Conservation (phyloP, 2,113 vertebrate species). For the Bujurquina vittata region DNA sequence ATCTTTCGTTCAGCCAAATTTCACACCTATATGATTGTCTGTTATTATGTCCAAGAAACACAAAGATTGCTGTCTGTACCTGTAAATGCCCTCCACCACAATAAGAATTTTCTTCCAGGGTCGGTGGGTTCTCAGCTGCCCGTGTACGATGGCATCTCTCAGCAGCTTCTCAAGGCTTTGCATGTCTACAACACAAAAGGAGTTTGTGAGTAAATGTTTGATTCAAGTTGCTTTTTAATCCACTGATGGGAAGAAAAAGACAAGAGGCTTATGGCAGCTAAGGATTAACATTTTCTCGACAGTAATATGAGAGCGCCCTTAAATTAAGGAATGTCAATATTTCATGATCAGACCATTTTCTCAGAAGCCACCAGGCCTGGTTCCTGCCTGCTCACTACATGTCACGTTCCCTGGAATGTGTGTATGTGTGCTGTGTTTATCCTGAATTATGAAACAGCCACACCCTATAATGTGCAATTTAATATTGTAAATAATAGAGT, state of each 20-base stretch:
- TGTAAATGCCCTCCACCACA: constrained; percentile 97
- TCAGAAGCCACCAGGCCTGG: not conserved
- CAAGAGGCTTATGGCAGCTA: not conserved
- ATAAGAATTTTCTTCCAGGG: constrained; percentile 99
- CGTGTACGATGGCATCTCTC: constrained; percentile 94
- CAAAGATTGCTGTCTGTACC: constrained; percentile 75
- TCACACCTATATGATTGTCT: not conserved
- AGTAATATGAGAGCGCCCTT: not conserved
- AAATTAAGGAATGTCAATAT: constrained; percentile 21
- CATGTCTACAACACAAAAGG: constrained; percentile 85
- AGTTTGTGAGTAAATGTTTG: not conserved
- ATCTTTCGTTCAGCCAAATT: not conserved
- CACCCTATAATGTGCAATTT: not conserved
- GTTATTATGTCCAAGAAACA: not conserved
- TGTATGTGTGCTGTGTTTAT: not conserved
- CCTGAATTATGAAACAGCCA: not conserved
- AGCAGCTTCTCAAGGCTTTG: constrained; percentile 96
- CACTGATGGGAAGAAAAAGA: not conserved
- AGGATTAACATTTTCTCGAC: not conserved
- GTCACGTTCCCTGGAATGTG: not conserved
- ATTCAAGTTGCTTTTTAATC: not conserved
- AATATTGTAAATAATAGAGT: not conserved
- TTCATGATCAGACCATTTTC: not conserved
- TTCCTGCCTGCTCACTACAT: not conserved
- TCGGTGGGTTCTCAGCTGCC: constrained; percentile 93